These are phyloP conservation scores for Hippocampus guttulatus DNA, from an alignment of 2,113 vertebrate genomes.

Conservation along the genomic window DNA sequence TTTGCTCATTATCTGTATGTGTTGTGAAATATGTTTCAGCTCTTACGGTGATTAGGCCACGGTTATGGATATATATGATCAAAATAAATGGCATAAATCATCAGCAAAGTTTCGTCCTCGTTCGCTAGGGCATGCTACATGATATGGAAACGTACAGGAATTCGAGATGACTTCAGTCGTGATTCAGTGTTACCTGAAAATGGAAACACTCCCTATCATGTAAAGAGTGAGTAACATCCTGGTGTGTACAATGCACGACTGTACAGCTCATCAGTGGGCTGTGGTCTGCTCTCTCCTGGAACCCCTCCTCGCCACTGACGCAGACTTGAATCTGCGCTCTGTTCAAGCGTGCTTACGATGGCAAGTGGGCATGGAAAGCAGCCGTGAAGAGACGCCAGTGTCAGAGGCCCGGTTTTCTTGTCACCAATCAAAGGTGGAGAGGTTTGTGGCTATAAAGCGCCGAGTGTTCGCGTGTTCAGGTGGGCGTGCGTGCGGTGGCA, in stretches of 20 bases:
- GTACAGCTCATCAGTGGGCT: constrained; percentile 38
- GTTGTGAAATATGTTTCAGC: too few relatives aligned
- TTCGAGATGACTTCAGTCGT: not conserved
- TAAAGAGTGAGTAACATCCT: constrained; percentile 4
- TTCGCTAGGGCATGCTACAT: too few relatives aligned
- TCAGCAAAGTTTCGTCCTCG: too few relatives aligned
- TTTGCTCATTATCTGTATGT: too few relatives aligned
- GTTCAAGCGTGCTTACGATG: constrained; percentile 47
- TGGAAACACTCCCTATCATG: constrained; percentile 25
- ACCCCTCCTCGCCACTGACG: constrained; percentile 44
- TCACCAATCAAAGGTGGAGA: constrained; percentile 37
- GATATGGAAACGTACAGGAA: not conserved
- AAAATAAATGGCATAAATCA: too few relatives aligned
- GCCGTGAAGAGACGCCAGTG: constrained; percentile 17
- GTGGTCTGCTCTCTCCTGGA: constrained; percentile 43
- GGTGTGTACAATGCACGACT: constrained; percentile 36
- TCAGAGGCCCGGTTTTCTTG: constrained; percentile 29
- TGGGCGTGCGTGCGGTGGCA: constrained; percentile 14
- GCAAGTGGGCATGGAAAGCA: constrained; percentile 47
- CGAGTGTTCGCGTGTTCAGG: constrained; percentile 10
- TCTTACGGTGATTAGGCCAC: too few relatives aligned
- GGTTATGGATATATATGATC: too few relatives aligned
- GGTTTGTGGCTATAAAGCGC: constrained; percentile 30
- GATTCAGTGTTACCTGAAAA: constrained; percentile 19
- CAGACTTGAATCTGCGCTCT: constrained; percentile 54